A percentile compares a stretch with the other conserved stretches of the same genome.
These are phyloP conservation scores for Eulithis prunata DNA, from an alignment of 2,888 invertebrate species.

Conservation along the genomic window DNA sequence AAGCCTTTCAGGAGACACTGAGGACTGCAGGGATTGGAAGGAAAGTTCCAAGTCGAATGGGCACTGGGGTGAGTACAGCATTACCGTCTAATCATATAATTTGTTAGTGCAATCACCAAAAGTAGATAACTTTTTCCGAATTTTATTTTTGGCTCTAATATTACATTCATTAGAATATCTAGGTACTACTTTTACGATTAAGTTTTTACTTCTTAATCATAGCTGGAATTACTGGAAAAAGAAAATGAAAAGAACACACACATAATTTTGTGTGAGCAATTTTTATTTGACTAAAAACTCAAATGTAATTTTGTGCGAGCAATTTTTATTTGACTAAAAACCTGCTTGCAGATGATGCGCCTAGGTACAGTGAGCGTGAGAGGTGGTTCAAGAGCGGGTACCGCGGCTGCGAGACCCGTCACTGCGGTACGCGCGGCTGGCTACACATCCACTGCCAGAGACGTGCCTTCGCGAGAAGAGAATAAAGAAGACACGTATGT, in stretches of 20 bases:
- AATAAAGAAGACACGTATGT: constrained; percentile 89
- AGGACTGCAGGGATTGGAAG: constrained; percentile 89
- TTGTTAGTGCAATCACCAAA: not conserved
- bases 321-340: no score
- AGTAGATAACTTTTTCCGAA: no score
- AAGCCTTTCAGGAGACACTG: constrained; percentile 90
- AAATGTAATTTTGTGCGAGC: not conserved
- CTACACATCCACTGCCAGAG: constrained; percentile 94
- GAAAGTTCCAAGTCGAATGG: constrained; percentile 85
- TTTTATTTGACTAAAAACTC: no score
- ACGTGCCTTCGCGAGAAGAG: constrained; percentile 89
- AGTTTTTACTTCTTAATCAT: no score
- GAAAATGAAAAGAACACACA: no score
- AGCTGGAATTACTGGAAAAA: no score
- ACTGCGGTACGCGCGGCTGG: constrained; percentile 99
- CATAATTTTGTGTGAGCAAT: no score
- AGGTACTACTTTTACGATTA: no score
- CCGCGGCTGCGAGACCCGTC: constrained; percentile 90
- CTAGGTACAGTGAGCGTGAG: constrained; percentile 71
- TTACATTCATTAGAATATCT: no score
- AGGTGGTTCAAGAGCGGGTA: constrained; percentile 68
- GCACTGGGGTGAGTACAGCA: constrained; percentile 66
- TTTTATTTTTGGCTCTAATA: no score
- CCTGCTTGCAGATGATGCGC: constrained; percentile 61
- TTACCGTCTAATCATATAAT: not conserved